Evolutionary conservation across 2,888 invertebrate genomes (phyloP).

Genomic region (Cetonia aurata): DNA sequence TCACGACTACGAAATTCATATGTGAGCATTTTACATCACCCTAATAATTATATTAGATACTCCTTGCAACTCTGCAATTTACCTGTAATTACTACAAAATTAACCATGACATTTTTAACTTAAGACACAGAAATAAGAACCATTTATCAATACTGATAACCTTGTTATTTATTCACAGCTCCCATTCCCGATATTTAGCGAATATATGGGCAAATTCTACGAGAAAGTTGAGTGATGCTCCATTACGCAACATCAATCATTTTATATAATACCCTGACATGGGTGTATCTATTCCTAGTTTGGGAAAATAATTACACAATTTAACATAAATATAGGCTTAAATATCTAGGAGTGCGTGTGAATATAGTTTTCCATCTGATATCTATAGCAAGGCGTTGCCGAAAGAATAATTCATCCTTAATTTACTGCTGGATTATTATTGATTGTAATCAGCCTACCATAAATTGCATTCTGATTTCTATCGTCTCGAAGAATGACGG

Average conservation of each 20-base stretch:
- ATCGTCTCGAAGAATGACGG: too few relatives aligned
- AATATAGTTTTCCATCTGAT: background rate
- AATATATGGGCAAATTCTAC: conserved; percentile 19
- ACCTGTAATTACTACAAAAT: conserved; percentile 20
- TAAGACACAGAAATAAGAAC: conserved; percentile 1
- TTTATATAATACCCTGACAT: background rate
- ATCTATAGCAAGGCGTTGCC: too few relatives aligned
- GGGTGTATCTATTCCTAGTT: background rate
- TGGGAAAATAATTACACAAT: conserved; percentile 13
- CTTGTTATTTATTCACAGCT: conserved; percentile 33
- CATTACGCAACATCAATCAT: conserved; percentile 22
- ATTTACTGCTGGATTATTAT: too few relatives aligned
- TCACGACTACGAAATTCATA: background rate
- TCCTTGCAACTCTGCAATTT: conserved; percentile 4
- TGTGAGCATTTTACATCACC: conserved; percentile 6
- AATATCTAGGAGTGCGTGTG: background rate
- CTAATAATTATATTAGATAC: conserved; percentile 27
- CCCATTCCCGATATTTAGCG: conserved; percentile 17
- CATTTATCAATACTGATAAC: conserved; percentile 7
- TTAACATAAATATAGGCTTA: background rate
- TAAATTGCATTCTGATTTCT: too few relatives aligned
- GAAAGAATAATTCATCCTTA: too few relatives aligned
- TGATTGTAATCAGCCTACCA: too few relatives aligned
- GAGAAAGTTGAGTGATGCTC: conserved; percentile 20
- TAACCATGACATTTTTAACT: conserved; percentile 36